Base-by-base conservation (phyloP, 2,888 invertebrate genomes). In the Calliopum simillimum region DNA sequence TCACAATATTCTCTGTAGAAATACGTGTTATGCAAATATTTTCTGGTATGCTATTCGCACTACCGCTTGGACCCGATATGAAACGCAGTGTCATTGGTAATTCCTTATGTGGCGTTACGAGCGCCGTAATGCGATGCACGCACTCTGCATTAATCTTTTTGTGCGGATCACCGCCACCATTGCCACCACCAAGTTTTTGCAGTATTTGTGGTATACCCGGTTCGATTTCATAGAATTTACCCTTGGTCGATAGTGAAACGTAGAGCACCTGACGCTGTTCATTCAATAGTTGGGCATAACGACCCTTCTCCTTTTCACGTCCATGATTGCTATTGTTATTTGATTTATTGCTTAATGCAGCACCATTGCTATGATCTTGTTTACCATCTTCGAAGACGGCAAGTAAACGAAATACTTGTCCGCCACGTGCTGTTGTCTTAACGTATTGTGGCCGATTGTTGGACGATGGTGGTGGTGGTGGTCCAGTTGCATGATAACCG, bases 321-420 rank as follows among this genome's bases (percentile, higher is more conserved):
- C 85, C 82, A 25, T 79, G 79, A 64, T 71, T 78, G 25, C 75
- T 76, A 51, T 78, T 76, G 2, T 74, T 63, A 56, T 79, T 80
- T 6, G 33, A 55, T 55, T 12, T 75, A 74, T 8, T 72, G 61
- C 76, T 75, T 64, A 64, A 73, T 13, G 69, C 68, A 69, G 59
- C 73, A 33, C 63, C 75, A 47, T 71, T 76, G 25, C 63, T 72
- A 53, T 79, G 80, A 44, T 84, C 85, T 76, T 85, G 85, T 69
- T 86, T 85, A 74, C 92, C 90, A 84, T 93, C 93, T 72, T 93
- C 93, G 84, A 93, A 93, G 56, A 93, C 92, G 0, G 93, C 93
- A 14, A 93, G 88, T 58, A 93, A 86, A 55, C 92, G 90, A 77
- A 93, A 89, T 47, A 93, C 91, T 73, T 93, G 92, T 0, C 93